phyloP scores from a whole-genome alignment of 2,113 vertebrate genomes.

The Cichladusa arquata region DNA sequence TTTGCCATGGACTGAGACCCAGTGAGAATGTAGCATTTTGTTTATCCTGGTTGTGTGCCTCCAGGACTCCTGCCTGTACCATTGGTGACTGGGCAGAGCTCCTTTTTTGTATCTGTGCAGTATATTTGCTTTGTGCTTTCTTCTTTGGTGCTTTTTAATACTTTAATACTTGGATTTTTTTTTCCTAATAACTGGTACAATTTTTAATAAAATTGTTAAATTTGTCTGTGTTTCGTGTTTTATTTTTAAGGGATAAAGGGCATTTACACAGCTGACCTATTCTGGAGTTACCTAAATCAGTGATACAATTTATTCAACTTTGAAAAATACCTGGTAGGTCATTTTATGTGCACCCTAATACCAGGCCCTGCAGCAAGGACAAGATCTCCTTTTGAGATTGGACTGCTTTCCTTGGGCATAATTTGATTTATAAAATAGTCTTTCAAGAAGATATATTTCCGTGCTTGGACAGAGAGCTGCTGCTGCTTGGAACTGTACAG shows the following conservation, averaged over 20 bases:
- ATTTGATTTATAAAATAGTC: not conserved
- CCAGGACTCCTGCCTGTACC: constrained; percentile 65
- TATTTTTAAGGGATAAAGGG: not conserved
- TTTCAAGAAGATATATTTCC: not conserved
- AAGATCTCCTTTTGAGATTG: not conserved
- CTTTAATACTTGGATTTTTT: constrained; percentile 65
- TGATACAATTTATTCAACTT: not conserved
- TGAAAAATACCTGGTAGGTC: not conserved
- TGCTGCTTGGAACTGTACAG: not conserved
- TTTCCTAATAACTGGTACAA: constrained; percentile 74
- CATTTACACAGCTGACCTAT: not conserved
- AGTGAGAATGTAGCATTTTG: constrained; percentile 80
- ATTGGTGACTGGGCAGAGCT: constrained; percentile 47
- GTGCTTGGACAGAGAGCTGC: not conserved
- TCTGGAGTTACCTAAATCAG: not conserved
- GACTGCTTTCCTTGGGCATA: not conserved
- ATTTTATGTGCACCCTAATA: not conserved
- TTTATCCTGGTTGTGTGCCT: constrained; percentile 60
- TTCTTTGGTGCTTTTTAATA: constrained; percentile 71
- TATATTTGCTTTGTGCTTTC: constrained; percentile 72
- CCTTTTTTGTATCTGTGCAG: constrained; percentile 69
- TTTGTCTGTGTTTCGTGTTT: constrained; percentile 11
- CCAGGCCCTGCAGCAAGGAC: not conserved
- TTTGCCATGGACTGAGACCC: constrained; percentile 73
- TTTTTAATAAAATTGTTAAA: constrained; percentile 84